Percentiles rank a stretch among this genome's conserved stretches.
These are phyloP conservation scores for Latrodectus hesperus DNA, from an alignment of 2,888 invertebrate genomes.

Conservation along the genomic window DNA sequence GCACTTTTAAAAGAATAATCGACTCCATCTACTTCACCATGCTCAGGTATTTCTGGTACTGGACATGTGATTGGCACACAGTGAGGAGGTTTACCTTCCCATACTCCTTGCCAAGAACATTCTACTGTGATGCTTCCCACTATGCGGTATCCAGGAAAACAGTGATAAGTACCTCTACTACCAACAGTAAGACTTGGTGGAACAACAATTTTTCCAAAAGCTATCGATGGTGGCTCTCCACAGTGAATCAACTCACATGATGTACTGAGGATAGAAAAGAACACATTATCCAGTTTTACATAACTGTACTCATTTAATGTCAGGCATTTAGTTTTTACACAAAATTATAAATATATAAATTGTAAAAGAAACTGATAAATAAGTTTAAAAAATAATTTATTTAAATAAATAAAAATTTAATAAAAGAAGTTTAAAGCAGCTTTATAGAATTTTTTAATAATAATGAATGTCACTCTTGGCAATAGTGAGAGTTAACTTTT, in stretches of 20 bases:
- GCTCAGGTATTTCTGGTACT: conserved; percentile 43
- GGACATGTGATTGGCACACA: conserved; percentile 68
- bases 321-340: too few species aligned
- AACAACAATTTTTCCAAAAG: conserved; percentile 42
- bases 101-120: conserved; percentile 58
- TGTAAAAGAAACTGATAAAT: too few species aligned
- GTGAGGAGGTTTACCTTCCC: conserved; percentile 64
- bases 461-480: too few species aligned
- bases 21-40: conserved; percentile 61
- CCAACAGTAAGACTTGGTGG: conserved; percentile 34
- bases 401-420: too few species aligned
- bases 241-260: conserved; percentile 58
- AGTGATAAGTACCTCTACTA: conserved; percentile 43
- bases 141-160: conserved; percentile 58
- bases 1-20: conserved; percentile 63
- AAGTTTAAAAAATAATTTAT: too few species aligned
- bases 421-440: too few species aligned
- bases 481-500: too few species aligned
- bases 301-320: too few species aligned
- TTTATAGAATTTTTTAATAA: too few species aligned
- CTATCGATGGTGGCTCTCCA: conserved; percentile 56
- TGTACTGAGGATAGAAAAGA: conserved; percentile 21
- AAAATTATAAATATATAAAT: too few species aligned
- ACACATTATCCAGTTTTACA: background rate
- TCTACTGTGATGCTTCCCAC: conserved; percentile 52